Evolutionary conservation across 1,140 invertebrate genomes (phyloP).

Genomic region (Phocides pigmalion): DNA sequence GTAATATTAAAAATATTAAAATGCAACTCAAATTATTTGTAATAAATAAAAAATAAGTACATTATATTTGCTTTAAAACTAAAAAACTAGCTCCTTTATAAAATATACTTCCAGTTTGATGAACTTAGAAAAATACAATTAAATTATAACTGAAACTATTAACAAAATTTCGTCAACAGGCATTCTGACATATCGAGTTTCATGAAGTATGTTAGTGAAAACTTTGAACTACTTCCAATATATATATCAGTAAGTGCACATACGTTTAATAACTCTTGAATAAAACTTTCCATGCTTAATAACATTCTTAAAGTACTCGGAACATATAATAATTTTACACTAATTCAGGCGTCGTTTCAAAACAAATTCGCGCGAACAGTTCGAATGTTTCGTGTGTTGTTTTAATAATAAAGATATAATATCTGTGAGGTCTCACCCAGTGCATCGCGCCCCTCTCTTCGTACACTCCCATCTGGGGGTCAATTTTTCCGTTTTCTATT

Average conservation of each 20-base stretch:
- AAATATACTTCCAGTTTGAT: no score
- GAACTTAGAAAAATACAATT: no score
- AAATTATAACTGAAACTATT: no score
- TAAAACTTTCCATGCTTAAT: neutral
- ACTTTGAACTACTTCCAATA: neutral
- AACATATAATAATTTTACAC: neutral
- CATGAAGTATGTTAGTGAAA: neutral
- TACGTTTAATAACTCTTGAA: constrained; percentile 4
- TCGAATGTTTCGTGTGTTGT: constrained; percentile 11
- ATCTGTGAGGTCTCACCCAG: constrained; percentile 59
- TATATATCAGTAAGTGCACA: neutral
- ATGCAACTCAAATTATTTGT: no score
- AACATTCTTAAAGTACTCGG: neutral
- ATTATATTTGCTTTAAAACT: no score
- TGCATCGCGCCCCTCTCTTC: constrained; percentile 82
- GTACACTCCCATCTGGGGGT: constrained; percentile 82
- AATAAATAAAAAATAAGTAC: no score
- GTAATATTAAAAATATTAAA: no score
- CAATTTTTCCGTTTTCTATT: constrained; percentile 80
- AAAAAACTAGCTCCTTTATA: no score
- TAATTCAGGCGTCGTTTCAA: constrained; percentile 1
- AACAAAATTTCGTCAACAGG: no score
- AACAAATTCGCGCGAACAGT: constrained; percentile 7
- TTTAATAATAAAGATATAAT: constrained; percentile 14
- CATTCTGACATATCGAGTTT: neutral